Percentiles rank a stretch among this genome's conserved stretches.
Conservation (phyloP, 1,140 invertebrate genomes). For the Brachionus calyciflorus region DNA sequence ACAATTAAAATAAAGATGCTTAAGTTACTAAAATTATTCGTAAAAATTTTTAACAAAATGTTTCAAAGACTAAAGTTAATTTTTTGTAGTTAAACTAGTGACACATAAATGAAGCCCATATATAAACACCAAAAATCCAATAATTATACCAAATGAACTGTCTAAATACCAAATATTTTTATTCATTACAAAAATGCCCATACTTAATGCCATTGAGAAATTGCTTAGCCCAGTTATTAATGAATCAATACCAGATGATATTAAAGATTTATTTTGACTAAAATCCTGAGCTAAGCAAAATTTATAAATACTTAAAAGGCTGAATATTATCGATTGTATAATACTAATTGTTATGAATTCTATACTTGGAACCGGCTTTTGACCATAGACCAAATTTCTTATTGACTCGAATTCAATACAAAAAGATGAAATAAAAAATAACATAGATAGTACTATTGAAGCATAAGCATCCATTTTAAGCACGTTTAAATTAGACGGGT, state of each 20-base stretch:
- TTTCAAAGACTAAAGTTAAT: neutral
- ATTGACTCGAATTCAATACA: slow-evolving; percentile 30
- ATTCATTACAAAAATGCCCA: slow-evolving; percentile 31
- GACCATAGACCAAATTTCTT: neutral
- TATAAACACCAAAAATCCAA: neutral
- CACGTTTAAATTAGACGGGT: neutral
- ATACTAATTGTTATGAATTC: slow-evolving; percentile 4
- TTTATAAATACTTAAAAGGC: slow-evolving; percentile 24
- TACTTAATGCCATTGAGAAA: slow-evolving; percentile 43
- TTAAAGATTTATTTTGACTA: neutral
- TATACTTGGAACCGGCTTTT: slow-evolving; percentile 8
- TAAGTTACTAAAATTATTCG: neutral
- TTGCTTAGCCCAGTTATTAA: slow-evolving; percentile 11
- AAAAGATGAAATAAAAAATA: slow-evolving; percentile 11
- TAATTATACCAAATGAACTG: slow-evolving; percentile 9
- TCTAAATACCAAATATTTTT: slow-evolving; percentile 41
- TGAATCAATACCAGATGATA: slow-evolving; percentile 20
- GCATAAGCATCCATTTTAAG: slow-evolving; percentile 4
- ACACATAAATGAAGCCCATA: slow-evolving; percentile 11
- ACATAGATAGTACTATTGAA: neutral
- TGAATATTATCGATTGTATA: slow-evolving; percentile 35
- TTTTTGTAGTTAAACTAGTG: neutral
- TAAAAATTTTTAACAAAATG: neutral
- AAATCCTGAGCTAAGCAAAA: slow-evolving; percentile 28
- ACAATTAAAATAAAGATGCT: no score